Base-by-base conservation (phyloP, 1,140 invertebrate genomes). In the Homalodisca vitripennis region DNA sequence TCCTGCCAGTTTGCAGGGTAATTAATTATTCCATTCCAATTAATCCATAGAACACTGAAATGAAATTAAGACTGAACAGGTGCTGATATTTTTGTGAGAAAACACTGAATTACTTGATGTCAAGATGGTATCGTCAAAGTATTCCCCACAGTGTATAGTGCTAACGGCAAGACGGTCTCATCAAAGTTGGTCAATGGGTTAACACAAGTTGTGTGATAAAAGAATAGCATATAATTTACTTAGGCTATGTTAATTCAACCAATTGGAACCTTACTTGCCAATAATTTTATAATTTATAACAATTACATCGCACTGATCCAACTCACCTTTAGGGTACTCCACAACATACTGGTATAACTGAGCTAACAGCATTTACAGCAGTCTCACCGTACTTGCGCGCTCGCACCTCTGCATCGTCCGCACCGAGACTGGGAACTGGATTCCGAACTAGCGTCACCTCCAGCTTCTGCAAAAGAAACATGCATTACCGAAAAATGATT, bases 351-450 rank as follows among this genome's bases (percentile, higher is more conserved):
- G 55, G 84, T 26, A 60, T 83, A 24, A 87, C 86, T 20, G 81
- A 84, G 62, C 80, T 84, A 10, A 89, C 74, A 0, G 87, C 87
- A 51, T 82, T 88, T 17, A 86, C 84, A 1, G 89, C 83, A 13
- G 84, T 86, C 76, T 89, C 88, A 10, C 86, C 83, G 63, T 86
- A 84, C 78, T 87, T 82, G n/a, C n/a, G n/a, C 0, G 82, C 85
- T 66, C 78, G 81, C 1, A 87, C 83, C 72, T 89, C 84, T 27
- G 72, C 74, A 12, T 84, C 82, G 12, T 79, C 76, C 13, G 74
- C 70, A 3, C 55, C 55, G 6, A 47, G 41, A n/a, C 27, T 22
- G 26, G 32, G 63, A 32, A 27, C 26, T 47, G 10, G 63, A 66
- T 27, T 66, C 63, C 10, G 63, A 66, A 27, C 63, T 66, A 2